A percentile compares a stretch with the other conserved stretches of the same genome.
Evolutionary conservation across 2,113 vertebrate species (phyloP).

Genomic region (Cochlearius cochlearius): DNA sequence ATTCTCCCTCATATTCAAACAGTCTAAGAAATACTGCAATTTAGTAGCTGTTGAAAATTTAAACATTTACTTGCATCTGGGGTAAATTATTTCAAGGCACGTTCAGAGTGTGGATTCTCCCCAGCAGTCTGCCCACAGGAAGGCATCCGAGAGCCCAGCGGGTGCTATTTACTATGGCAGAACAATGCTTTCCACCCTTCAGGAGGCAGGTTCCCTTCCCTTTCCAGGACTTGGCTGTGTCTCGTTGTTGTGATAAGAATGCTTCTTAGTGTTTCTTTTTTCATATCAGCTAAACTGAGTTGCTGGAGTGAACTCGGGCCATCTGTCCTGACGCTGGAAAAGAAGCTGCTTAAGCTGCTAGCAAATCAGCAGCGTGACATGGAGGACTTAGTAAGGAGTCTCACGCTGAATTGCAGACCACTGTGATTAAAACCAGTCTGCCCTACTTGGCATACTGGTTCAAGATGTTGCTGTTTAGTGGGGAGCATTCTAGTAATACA

Average conservation of each 20-base stretch:
- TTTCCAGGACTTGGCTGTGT: not conserved
- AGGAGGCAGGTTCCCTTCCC: not conserved
- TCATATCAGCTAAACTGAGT: not conserved
- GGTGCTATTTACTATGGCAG: not conserved
- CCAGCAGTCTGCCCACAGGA: not conserved
- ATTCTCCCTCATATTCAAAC: not conserved
- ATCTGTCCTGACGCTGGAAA: slow-evolving; percentile 39
- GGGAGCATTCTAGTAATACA: not conserved
- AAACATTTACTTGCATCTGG: not conserved
- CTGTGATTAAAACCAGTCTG: not conserved
- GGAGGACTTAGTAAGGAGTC: slow-evolving; percentile 8
- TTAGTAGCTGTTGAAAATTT: not conserved
- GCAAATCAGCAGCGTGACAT: slow-evolving; percentile 10
- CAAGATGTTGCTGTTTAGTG: not conserved
- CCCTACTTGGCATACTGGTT: not conserved
- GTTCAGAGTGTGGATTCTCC: not conserved
- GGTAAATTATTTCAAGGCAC: not conserved
- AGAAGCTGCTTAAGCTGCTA: not conserved
- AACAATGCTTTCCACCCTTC: not conserved
- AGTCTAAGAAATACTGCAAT: not conserved
- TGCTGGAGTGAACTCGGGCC: slow-evolving; percentile 16
- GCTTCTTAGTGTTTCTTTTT: slow-evolving; percentile 1
- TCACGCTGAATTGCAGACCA: not conserved
- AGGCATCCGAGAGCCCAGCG: not conserved
- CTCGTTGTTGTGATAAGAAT: not conserved